A percentile compares a stretch with the other conserved stretches of the same genome.
Evolutionary conservation across 1,140 invertebrate genomes (phyloP).

Genomic region (Ostrea denselamellosa): DNA sequence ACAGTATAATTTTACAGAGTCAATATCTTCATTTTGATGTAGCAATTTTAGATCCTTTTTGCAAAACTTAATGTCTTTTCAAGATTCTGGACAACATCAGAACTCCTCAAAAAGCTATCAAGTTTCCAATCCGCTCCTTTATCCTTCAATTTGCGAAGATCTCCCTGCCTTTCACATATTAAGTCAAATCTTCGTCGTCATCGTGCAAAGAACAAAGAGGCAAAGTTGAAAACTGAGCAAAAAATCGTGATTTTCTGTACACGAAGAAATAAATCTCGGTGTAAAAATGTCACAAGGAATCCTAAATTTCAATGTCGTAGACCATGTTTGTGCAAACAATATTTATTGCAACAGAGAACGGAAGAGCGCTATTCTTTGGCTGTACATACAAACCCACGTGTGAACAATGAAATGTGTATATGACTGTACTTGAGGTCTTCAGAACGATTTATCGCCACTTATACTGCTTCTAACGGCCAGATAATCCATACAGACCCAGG

Average conservation of each 20-base stretch:
- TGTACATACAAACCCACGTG: conserved; percentile 29
- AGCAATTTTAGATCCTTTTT: not conserved
- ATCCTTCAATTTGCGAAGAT: not conserved
- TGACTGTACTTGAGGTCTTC: conserved; percentile 37
- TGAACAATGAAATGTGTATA: conserved; percentile 40
- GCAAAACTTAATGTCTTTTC: conserved; percentile 7
- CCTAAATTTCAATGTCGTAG: conserved; percentile 18
- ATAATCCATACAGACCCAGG: conserved; percentile 8
- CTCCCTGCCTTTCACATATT: not conserved
- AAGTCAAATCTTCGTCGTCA: not conserved
- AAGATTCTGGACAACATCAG: not conserved
- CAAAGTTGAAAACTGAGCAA: conserved; percentile 22
- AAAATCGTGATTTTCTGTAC: conserved; percentile 7
- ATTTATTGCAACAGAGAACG: conserved; percentile 25
- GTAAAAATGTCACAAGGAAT: conserved; percentile 14
- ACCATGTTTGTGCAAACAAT: conserved; percentile 37
- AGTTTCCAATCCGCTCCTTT: not conserved
- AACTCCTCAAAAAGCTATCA: conserved; percentile 10
- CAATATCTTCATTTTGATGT: conserved; percentile 17
- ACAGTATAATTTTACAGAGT: not conserved
- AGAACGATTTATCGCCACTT: conserved; percentile 32
- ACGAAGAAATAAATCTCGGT: conserved; percentile 7
- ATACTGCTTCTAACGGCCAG: not conserved
- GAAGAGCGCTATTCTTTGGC: not conserved
- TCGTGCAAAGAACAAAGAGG: not conserved